phyloP scores from a whole-genome alignment of 2,113 vertebrate genomes.

The Barbus barbus region DNA sequence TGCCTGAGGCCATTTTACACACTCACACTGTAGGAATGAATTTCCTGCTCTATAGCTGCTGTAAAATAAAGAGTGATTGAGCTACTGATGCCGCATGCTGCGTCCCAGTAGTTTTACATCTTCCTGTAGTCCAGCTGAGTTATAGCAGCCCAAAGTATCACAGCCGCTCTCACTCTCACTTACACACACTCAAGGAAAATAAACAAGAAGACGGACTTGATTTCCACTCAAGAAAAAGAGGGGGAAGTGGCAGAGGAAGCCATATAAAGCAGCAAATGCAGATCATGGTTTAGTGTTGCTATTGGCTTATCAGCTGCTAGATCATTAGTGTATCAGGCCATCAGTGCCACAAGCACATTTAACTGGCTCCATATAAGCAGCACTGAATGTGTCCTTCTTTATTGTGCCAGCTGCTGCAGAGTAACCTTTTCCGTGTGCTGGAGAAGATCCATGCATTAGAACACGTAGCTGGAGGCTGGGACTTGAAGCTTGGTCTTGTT shows the following conservation, averaged over 20 bases:
- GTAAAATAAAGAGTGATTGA: constrained; percentile 16
- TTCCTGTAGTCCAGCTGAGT: constrained; percentile 2
- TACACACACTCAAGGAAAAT: constrained; percentile 25
- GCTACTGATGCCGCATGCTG: background rate
- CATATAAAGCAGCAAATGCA: constrained; percentile 22
- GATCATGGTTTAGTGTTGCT: constrained; percentile 41
- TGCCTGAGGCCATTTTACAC: background rate
- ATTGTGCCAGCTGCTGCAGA: constrained; percentile 18
- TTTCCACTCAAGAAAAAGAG: too few relatives aligned
- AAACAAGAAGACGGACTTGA: constrained; percentile 23
- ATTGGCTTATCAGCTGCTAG: constrained; percentile 15
- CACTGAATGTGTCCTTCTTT: constrained; percentile 43
- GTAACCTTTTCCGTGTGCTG: constrained; percentile 11
- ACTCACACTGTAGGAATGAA: background rate
- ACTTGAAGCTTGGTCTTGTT: background rate
- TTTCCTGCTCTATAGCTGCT: constrained; percentile 18
- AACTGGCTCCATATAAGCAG: constrained; percentile 32
- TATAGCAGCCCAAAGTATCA: background rate
- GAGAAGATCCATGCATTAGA: constrained; percentile 1
- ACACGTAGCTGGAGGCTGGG: constrained; percentile 10
- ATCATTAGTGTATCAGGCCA: constrained; percentile 40
- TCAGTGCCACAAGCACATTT: constrained; percentile 50
- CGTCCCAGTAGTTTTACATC: background rate
- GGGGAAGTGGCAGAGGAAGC: too few relatives aligned
- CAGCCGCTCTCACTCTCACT: background rate